Base-by-base conservation (phyloP, 2,113 vertebrate genomes). In the Triplophysa siluroides region DNA sequence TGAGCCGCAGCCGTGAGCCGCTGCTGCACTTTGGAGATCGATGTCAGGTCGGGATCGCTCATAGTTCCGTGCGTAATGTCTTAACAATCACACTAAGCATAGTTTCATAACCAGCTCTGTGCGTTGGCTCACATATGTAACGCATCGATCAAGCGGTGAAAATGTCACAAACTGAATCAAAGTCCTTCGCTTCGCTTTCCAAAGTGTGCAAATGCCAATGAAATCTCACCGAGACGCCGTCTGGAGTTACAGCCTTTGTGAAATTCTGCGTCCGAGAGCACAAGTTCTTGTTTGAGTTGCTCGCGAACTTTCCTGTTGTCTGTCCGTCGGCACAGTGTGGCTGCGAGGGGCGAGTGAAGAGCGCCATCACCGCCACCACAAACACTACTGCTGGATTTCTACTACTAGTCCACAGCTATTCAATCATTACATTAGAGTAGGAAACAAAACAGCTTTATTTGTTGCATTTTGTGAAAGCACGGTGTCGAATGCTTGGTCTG, bases 1-100 rank as follows among this genome's bases (percentile, higher is more conserved):
- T 90, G 84, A 19, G 93, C 81, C 68, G 94, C 94, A 87, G 95
- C 94, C 95, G 95, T 95, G 87, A 96, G 93, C 91, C 96, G 95
- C 93, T 94, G 95, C 83, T 95, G 62, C 19, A 45, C 62, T 19
- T 65, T 77, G 75, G 75, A 64, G 62, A 29, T 64, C 45, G 61
- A 26, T 24, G 62, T 38, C 24, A 52, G 18, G 43, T 77, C 62
- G 7, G 75, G 24, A 52, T 77, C 62, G 75, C 47, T 77, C 75
- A 77, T 77, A 16, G 18, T 65, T 54, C n/a, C 75, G 12, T 21
- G 19, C n/a, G 54, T 58, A 58, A 58, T 58, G 19, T 8, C 61
- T 29, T 18, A 13, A 29, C 8, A 29, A 24, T 13, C 12, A 24
- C 24, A 13, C 24, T 13, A 24, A 18, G 61, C 61, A 63, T 63